These are phyloP conservation scores for Sarcophaga variegata DNA, from an alignment of 2,888 invertebrate species.

Conservation along the genomic window DNA sequence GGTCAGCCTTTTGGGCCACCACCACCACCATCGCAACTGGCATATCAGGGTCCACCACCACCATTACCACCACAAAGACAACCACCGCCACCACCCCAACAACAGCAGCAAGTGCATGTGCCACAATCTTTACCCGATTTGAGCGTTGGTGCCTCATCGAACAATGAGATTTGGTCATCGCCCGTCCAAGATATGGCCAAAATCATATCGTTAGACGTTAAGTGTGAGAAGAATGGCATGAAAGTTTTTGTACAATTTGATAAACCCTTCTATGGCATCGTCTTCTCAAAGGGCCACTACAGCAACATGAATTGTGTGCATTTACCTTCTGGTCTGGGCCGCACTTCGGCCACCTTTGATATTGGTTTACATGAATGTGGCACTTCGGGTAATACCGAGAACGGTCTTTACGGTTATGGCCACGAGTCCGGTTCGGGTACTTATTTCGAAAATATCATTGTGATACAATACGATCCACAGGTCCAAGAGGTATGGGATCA, in stretches of 20 bases:
- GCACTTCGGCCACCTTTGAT: constrained; percentile 93
- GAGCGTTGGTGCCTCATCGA: constrained; percentile 79
- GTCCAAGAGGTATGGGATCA: constrained; percentile 98
- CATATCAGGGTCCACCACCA: constrained; percentile 89
- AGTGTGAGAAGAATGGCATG: constrained; percentile 97
- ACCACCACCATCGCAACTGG: constrained; percentile 83
- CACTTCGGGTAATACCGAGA: constrained; percentile 95
- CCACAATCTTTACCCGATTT: constrained; percentile 78
- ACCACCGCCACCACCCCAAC: constrained; percentile 71
- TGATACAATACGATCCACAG: constrained; percentile 95
- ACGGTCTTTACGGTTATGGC: constrained; percentile 93
- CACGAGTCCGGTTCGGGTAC: constrained; percentile 95
- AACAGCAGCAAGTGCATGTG: constrained; percentile 72
- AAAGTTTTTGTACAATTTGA: constrained; percentile 96
- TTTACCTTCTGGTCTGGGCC: constrained; percentile 92
- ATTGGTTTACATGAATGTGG: constrained; percentile 96
- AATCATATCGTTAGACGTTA: constrained; percentile 94
- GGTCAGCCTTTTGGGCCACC: constrained; percentile 84
- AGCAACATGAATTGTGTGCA: constrained; percentile 96
- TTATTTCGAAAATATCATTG: constrained; percentile 96
- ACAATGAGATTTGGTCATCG: constrained; percentile 92
- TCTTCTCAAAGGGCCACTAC: constrained; percentile 97
- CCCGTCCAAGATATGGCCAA: constrained; percentile 95
- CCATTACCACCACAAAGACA: constrained; percentile 77
- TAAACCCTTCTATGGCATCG: constrained; percentile 97